These are phyloP conservation scores for Sitobion miscanthi DNA, from an alignment of 1,140 invertebrate genomes.

Conservation along the genomic window DNA sequence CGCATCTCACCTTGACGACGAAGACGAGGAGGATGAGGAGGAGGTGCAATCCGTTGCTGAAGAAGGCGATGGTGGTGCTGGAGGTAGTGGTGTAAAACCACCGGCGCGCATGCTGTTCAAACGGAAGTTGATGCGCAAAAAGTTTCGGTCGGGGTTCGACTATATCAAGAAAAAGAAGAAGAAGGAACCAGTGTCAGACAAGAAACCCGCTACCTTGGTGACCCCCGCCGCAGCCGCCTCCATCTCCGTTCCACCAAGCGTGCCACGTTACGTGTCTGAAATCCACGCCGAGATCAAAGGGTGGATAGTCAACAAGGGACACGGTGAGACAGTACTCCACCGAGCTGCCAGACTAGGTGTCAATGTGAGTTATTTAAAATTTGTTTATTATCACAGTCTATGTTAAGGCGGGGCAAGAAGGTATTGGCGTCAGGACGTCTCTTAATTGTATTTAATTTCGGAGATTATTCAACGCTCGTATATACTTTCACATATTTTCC, in stretches of 20 bases:
- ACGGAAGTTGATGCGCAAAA: constrained; percentile 66
- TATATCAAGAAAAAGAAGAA: constrained; percentile 88
- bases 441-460: no score
- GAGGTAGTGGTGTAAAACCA: not conserved
- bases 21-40: not conserved
- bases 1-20: not conserved
- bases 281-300: constrained; percentile 50
- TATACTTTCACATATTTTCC: not conserved
- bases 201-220: not conserved
- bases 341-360: constrained; percentile 86
- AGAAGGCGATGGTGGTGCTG: not conserved
- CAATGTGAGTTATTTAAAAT: constrained; percentile 71
- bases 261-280: constrained; percentile 12
- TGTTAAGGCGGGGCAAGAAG: not conserved
- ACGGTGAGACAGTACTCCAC: constrained; percentile 90
- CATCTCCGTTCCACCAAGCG: not conserved
- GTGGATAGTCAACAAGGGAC: constrained; percentile 76
- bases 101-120: constrained; percentile 60
- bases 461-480: no score
- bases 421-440: no score
- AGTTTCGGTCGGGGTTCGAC: constrained; percentile 80
- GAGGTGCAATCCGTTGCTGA: not conserved
- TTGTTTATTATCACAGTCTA: not conserved
- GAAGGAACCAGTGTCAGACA: constrained; percentile 58
- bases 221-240: not conserved